Evolutionary conservation across 2,113 vertebrate genomes (phyloP), one percentile per base, ranked within the genome.

Genomic region (Danionella cerebrum): DNA sequence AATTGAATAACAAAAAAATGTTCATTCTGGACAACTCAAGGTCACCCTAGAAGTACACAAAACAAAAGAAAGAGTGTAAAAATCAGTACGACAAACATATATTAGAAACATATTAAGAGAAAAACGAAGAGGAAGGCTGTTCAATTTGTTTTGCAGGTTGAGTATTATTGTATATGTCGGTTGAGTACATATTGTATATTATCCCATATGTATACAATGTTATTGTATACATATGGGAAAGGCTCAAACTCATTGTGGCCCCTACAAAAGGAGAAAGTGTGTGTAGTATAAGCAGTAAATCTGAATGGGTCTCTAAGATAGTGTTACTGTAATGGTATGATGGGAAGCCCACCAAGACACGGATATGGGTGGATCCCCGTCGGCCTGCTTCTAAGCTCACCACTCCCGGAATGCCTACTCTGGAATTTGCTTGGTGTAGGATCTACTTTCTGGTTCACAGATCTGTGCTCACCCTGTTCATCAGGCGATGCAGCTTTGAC

Each of bases 401-500:
- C 70, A 76, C 78, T 80, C 79, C 74, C 62, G 75, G 76, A 71
- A 52, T 36, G 47, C 70, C 53, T 39, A 73, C 67, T 50, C 69
- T 60, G 69, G 73, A 80, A 73, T n/a, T n/a, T n/a, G n/a, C 63
- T 25, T 63, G 60, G 79, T 42, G 1, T 60, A 42, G 67, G 75
- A 57, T 42, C 48, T 25, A 36, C 70, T 63, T 52, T 72, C 77
- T 79, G 73, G 31, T 79, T 78, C 71, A 72, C 67, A 53, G 71
- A 70, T 80, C 70, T 81, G 80, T 70, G n/a, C 75, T 74, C 76
- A 72, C 76, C 74, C 69, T 65, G 66, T 75, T n/a, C 75, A 83
- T 82, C 76, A 69, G 36, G 69, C 84, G 77, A 67, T 29, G 39
- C 52, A 67, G 67, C n/a, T 71, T 73, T 59, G 44, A 51, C 71